These are phyloP conservation scores for Narcine bancroftii DNA, from an alignment of 2,113 vertebrate species.

Conservation along the genomic window DNA sequence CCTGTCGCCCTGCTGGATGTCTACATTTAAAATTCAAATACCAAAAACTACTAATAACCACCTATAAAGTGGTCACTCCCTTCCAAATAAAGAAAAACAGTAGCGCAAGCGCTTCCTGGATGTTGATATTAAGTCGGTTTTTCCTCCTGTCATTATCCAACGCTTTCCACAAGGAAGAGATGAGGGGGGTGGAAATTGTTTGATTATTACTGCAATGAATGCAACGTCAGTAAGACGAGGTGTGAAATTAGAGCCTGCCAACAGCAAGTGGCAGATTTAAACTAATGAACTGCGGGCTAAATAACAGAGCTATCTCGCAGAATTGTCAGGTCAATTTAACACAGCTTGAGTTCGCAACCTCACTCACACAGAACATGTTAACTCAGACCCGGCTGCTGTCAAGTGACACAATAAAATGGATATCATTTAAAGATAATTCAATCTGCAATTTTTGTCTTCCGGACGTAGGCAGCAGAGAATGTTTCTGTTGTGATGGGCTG, in stretches of 20 bases:
- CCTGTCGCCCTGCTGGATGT: no score
- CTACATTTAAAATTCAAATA: no score
- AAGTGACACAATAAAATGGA: slow-evolving; percentile 35
- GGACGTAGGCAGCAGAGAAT: neutral
- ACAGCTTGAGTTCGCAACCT: slow-evolving; percentile 40
- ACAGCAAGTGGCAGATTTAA: slow-evolving; percentile 58
- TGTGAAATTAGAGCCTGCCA: slow-evolving; percentile 58
- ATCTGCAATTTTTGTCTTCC: slow-evolving; percentile 7
- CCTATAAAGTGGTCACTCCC: neutral
- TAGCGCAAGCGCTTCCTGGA: neutral
- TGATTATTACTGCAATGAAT: slow-evolving; percentile 52
- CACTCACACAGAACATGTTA: slow-evolving; percentile 37
- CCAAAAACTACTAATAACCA: neutral
- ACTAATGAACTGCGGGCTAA: slow-evolving; percentile 68
- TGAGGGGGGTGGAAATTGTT: slow-evolving; percentile 42
- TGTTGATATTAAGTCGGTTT: neutral
- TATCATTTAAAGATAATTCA: slow-evolving; percentile 38
- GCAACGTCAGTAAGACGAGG: slow-evolving; percentile 58
- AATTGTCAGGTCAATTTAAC: slow-evolving; percentile 64
- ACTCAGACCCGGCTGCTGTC: slow-evolving; percentile 27
- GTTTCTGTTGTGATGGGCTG: neutral
- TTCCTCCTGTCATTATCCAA: neutral
- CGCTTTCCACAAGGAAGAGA: slow-evolving; percentile 14
- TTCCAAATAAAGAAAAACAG: neutral
- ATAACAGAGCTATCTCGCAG: slow-evolving; percentile 51